Base-by-base conservation (phyloP, 2,888 invertebrate genomes). In the Ganaspis brasiliensis region DNA sequence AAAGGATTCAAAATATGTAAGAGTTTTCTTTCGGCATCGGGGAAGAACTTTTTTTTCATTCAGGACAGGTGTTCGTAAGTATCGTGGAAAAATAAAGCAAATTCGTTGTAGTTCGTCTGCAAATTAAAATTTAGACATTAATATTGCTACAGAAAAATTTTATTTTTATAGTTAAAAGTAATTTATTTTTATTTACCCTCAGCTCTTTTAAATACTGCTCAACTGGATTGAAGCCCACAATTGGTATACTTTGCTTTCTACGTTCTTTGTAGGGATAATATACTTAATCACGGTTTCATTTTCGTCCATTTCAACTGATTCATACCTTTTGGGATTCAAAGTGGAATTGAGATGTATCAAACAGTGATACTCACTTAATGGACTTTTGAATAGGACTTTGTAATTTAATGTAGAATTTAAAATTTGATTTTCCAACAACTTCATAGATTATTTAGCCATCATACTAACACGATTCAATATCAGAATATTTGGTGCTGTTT, bases 81-180 rank as follows among this genome's bases (percentile, higher is more conserved):
- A 91, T 99, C 97, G 91, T 98, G 95, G 92, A 98, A 98, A 91
- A 99, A 98, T 73, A 97, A 89, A 0, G 97, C 98, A 87, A 95
- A 94, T 9, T 97, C 95, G 0, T 93, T 93, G 90, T 95, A 97
- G 35, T 94, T 94, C 74, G 93, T 92, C 96, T 97, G 91, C 14
- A 92, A 92, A 84, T 72, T 73, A 31, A 72, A 67, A 78, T 31
- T 49, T 37, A 56, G 31, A 19, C 74, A 26, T 75, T 45, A 74
- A 56, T 26, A 35, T 57, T 12, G 1, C 45, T 16, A 49, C n/a
- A 31, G 49, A 6, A 14, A 21, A 12, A 63, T 67, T 61, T 35
- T 37, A 16, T 49, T 49, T 16, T 4, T 49, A 31, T 4, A 31
- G 31, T 16, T 49, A 6, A n/a, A 49, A 16, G 8, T 16, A 49